Base-by-base conservation (phyloP, 2,113 vertebrate genomes). In the Myotis yumanensis region DNA sequence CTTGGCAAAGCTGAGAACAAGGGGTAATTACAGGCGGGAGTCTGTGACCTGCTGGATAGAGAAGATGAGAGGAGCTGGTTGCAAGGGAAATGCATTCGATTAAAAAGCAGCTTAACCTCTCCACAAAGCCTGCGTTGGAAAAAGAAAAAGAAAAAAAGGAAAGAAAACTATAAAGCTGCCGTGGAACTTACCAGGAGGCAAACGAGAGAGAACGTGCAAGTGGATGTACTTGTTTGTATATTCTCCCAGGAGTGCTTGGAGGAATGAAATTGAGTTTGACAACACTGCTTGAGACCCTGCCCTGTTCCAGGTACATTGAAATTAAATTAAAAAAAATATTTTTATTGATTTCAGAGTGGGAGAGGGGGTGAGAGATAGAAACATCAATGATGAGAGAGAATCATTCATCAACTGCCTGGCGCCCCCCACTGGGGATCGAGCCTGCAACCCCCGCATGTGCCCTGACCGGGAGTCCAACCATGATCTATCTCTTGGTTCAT, bases 21-120 rank as follows among this genome's bases (percentile, higher is more conserved):
- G 64, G 80, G 75, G 51, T 81, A 87, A 97, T 97, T 95, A 84
- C 59, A 91, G 77, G 86, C 0, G 15, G 84, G 91, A 88, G 80
- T 91, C 87, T 77, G 81, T 11, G 84, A 96, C 84, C 40, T 30
- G 37, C 52, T 77, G 0, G 0, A 5, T 46, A 85, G 75, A 76
- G 89, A 89, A 16, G 54, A 79, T 48, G 28, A 54, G 86, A 93
- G 79, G 57, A 83, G 66, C 66, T 48, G 73, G 76, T 84, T 93
- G 83, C 72, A 87, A 93, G 86, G 82, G 91, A 95, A 96, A 94
- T 77, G 25, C 66, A 28, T 87, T 95, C 91, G 93, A 92, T 96
- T 96, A 95, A 94, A 96, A 94, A 89, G 69, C 69, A 89, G 90
- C 83, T 97, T 96, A 96, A 86, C 86, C 73, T 90, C 91, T 94